phyloP scores from a whole-genome alignment of 2,797 vertebrate species.

The Fringilla coelebs region DNA sequence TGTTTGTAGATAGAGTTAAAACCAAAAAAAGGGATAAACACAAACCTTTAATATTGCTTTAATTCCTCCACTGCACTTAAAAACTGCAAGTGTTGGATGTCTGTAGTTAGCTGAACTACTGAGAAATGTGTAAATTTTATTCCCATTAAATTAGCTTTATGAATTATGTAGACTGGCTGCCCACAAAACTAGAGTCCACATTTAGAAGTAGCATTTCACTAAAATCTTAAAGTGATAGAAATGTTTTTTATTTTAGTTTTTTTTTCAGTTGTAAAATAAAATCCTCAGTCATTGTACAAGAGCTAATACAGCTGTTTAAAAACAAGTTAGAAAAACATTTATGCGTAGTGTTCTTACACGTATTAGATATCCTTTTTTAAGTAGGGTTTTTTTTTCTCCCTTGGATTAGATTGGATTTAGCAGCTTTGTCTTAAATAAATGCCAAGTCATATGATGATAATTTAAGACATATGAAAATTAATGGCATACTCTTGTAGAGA shows the following conservation, averaged over 20 bases:
- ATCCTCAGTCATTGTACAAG: background rate
- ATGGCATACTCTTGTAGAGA: background rate
- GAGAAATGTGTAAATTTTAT: conserved; percentile 14
- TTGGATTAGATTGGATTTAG: background rate
- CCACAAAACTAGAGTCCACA: conserved; percentile 4
- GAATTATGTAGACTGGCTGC: background rate
- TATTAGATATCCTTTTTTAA: background rate
- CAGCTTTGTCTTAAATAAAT: background rate
- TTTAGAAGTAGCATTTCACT: conserved; percentile 20
- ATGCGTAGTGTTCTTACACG: background rate
- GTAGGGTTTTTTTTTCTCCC: background rate
- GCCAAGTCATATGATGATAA: background rate
- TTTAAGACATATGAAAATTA: background rate
- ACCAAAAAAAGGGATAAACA: background rate
- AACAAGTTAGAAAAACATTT: conserved; percentile 21
- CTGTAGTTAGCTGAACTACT: background rate
- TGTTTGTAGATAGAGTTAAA: background rate
- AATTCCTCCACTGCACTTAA: background rate
- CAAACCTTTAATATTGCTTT: background rate
- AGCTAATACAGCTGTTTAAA: conserved; percentile 35
- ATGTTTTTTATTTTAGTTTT: background rate
- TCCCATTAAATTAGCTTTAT: background rate
- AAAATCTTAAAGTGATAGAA: conserved; percentile 1
- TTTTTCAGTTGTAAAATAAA: background rate
- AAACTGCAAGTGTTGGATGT: background rate